phyloP scores from a whole-genome alignment of 2,888 invertebrate species.

The Dyspetes luteomarginatus region DNA sequence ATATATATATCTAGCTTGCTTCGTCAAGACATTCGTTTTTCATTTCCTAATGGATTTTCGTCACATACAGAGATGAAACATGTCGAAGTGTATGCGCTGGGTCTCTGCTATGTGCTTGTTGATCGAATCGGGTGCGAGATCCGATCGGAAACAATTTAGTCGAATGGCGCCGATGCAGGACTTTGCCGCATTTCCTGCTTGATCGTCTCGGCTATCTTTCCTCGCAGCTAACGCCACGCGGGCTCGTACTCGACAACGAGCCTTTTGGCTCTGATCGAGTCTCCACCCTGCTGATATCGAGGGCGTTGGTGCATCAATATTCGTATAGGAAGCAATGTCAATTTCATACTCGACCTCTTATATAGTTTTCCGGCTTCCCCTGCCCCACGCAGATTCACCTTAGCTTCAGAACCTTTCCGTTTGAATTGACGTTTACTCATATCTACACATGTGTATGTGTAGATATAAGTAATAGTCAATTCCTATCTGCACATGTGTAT shows the following conservation, averaged over 20 bases:
- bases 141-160: slow-evolving; percentile 72
- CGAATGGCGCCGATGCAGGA: slow-evolving; percentile 34
- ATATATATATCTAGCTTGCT: neutral
- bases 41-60: slow-evolving; percentile 69
- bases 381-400: slow-evolving; percentile 42
- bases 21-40: slow-evolving; percentile 60
- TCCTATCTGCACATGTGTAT: no score
- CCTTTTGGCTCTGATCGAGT: slow-evolving; percentile 33
- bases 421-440: neutral
- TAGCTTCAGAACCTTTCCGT: slow-evolving; percentile 12
- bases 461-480: no score
- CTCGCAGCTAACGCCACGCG: slow-evolving; percentile 25
- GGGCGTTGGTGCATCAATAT: slow-evolving; percentile 68
- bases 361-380: slow-evolving; percentile 41
- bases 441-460: neutral
- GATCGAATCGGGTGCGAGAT: slow-evolving; percentile 66
- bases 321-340: slow-evolving; percentile 68
- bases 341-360: slow-evolving; percentile 58
- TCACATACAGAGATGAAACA: slow-evolving; percentile 10
- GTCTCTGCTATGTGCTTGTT: slow-evolving; percentile 27
- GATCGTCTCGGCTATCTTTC: slow-evolving; percentile 49
- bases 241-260: no score
- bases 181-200: neutral
- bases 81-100: slow-evolving; percentile 4
- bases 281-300: slow-evolving; percentile 8